These are phyloP conservation scores for Hippoglossus hippoglossus DNA, from an alignment of 2,797 vertebrate genomes.

Conservation along the genomic window DNA sequence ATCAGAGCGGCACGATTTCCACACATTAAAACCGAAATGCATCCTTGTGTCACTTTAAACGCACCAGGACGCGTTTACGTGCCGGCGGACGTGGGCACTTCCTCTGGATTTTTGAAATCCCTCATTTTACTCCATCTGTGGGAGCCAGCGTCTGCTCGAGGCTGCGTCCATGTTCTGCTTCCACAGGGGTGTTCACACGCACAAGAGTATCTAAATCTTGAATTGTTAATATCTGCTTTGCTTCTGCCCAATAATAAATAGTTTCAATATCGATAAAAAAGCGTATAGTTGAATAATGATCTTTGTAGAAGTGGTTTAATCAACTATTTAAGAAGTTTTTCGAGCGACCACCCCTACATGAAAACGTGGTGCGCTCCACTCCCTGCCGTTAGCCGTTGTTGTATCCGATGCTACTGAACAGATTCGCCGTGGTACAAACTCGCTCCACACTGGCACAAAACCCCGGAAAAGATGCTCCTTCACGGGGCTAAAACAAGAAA, in stretches of 20 bases:
- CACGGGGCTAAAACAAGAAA: constrained; percentile 67
- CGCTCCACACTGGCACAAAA: constrained; percentile 56
- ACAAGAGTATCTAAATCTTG: too few relatives aligned
- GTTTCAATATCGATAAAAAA: too few relatives aligned
- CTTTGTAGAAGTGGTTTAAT: not conserved
- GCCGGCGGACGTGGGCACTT: constrained; percentile 41
- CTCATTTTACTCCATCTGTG: constrained; percentile 67
- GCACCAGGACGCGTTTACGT: not conserved
- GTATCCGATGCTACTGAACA: constrained; percentile 75
- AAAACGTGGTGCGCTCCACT: constrained; percentile 76
- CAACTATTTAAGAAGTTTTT: not conserved
- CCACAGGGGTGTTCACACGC: not conserved
- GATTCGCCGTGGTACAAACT: constrained; percentile 75
- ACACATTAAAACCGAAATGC: not conserved
- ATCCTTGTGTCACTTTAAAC: constrained; percentile 2
- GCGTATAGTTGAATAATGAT: too few relatives aligned
- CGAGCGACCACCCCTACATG: constrained; percentile 9
- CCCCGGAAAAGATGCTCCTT: constrained; percentile 74
- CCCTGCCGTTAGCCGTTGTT: constrained; percentile 82
- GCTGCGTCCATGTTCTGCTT: constrained; percentile 37
- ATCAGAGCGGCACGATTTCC: not conserved
- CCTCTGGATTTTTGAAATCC: constrained; percentile 53
- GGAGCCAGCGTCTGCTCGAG: constrained; percentile 58
- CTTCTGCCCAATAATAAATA: too few relatives aligned
- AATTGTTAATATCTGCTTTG: too few relatives aligned